These are phyloP conservation scores for Halichoerus grypus DNA, from an alignment of 2,113 vertebrate species.

Conservation along the genomic window DNA sequence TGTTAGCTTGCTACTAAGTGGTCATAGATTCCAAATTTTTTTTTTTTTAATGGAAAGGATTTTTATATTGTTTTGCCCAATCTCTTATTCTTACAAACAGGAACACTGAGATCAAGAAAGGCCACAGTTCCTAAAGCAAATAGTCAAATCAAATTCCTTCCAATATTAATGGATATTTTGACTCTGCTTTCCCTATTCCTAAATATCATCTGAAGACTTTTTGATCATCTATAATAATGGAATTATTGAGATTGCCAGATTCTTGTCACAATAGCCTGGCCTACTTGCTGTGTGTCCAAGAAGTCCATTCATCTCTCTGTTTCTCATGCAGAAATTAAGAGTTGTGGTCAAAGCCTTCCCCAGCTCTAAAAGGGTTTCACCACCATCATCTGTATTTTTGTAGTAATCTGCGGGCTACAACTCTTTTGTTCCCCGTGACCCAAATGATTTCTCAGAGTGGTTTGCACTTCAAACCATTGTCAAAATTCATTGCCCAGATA, in stretches of 20 bases:
- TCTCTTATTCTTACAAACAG: not conserved
- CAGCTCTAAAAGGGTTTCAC: rapidly evolving
- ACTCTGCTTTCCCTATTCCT: not conserved
- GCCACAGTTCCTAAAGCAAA: not conserved
- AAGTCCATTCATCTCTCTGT: not conserved
- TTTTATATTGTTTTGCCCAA: not conserved
- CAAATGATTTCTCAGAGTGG: not conserved
- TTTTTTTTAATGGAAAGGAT: not conserved
- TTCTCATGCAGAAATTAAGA: not conserved
- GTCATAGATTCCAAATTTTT: not conserved
- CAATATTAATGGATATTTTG: not conserved
- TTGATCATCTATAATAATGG: not conserved
- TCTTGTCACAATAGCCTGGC: not conserved
- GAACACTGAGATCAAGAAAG: not conserved
- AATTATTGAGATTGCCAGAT: not conserved
- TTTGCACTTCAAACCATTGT: rapidly evolving
- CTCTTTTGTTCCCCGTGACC: rapidly evolving
- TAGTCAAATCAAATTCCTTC: not conserved
- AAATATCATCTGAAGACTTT: not conserved
- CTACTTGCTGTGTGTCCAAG: too few relatives aligned
- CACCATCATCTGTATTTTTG: not conserved
- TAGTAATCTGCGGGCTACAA: too few relatives aligned
- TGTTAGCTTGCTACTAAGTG: not conserved
- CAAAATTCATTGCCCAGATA: not conserved
- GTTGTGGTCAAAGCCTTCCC: not conserved